These are phyloP conservation scores for Vanessa cardui DNA, from an alignment of 2,888 invertebrate species.

Conservation along the genomic window DNA sequence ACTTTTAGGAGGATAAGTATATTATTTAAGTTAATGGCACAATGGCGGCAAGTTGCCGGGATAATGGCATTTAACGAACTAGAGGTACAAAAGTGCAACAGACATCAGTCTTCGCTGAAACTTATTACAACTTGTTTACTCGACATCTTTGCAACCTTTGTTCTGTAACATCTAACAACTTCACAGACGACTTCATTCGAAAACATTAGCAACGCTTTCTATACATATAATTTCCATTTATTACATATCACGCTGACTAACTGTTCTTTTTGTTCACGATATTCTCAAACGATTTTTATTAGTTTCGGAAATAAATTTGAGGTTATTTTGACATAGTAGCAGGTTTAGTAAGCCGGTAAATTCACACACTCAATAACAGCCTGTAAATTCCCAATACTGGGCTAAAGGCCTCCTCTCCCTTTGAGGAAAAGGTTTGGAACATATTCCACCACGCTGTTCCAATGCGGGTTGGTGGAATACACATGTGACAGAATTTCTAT, in stretches of 20 bases:
- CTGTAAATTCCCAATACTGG: too few relatives aligned
- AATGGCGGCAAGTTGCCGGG: conserved; percentile 10
- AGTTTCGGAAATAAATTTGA: too few relatives aligned
- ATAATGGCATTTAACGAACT: conserved; percentile 21
- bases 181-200: conserved; percentile 34
- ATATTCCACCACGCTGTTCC: too few relatives aligned
- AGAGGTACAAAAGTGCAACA: conserved; percentile 30
- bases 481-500: too few relatives aligned
- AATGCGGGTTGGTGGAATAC: too few relatives aligned
- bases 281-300: too few relatives aligned
- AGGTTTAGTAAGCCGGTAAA: too few relatives aligned
- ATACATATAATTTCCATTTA: conserved; percentile 40
- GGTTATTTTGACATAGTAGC: too few relatives aligned
- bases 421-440: too few relatives aligned
- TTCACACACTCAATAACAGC: too few relatives aligned
- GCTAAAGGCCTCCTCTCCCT: too few relatives aligned
- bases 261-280: not conserved
- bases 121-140: conserved; percentile 79
- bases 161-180: conserved; percentile 48
- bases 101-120: conserved; percentile 46
- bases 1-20: too few relatives aligned
- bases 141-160: conserved; percentile 68
- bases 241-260: conserved; percentile 8
- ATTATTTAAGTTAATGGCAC: not conserved
- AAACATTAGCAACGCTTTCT: conserved; percentile 33